Evolutionary conservation across 2,797 vertebrate genomes (phyloP).

Genomic region (Peromyscus nudipes): DNA sequence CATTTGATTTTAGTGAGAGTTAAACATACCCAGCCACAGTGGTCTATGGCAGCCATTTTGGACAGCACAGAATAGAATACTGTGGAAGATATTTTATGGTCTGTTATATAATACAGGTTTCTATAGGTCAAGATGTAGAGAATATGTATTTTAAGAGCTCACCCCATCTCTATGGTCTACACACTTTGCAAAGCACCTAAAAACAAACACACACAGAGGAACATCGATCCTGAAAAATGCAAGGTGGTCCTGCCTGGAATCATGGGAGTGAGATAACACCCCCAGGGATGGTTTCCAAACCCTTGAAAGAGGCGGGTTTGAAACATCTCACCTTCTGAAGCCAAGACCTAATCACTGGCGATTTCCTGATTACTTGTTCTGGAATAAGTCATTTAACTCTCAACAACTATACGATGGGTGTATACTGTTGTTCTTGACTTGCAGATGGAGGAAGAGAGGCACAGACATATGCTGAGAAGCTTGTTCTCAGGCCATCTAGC

Average conservation of each 20-base stretch:
- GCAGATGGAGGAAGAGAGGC: not conserved
- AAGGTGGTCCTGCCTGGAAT: not conserved
- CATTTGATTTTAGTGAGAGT: not conserved
- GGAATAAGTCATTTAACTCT: not conserved
- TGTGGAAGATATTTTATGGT: constrained; percentile 6
- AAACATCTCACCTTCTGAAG: constrained; percentile 15
- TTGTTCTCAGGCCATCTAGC: not conserved
- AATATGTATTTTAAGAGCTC: not conserved
- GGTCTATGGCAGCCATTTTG: not conserved
- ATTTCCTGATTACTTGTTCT: not conserved
- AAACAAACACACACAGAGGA: not conserved
- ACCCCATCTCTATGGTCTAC: not conserved
- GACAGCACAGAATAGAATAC: not conserved
- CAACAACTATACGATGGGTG: not conserved
- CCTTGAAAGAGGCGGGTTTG: not conserved
- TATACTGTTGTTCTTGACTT: not conserved
- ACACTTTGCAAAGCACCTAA: constrained; percentile 2
- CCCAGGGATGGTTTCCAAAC: not conserved
- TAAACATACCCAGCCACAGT: not conserved
- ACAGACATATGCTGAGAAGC: not conserved
- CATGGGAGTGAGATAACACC: not conserved
- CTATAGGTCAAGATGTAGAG: not conserved
- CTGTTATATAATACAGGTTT: not conserved
- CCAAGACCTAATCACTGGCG: not conserved
- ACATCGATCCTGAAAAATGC: not conserved